Evolutionary conservation across 2,797 vertebrate genomes (phyloP).

Genomic region (Holocentrus rufus): DNA sequence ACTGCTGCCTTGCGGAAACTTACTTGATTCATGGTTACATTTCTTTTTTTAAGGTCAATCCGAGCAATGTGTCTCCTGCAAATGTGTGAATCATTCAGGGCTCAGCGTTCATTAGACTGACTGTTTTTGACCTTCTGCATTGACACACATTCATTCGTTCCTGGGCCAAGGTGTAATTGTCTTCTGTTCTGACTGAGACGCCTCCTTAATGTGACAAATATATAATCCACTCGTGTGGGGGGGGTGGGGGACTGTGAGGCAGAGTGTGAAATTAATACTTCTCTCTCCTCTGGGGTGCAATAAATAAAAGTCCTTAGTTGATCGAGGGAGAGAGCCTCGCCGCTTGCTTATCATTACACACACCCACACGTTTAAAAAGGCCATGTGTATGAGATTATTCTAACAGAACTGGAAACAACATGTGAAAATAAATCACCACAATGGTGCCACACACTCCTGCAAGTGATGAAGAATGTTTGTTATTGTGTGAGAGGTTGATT

Average conservation of each 20-base stretch:
- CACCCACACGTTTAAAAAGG: slow-evolving; percentile 58
- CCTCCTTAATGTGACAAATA: slow-evolving; percentile 67
- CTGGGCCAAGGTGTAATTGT: slow-evolving; percentile 66
- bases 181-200: slow-evolving; percentile 54
- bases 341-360: slow-evolving; percentile 59
- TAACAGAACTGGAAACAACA: slow-evolving; percentile 42
- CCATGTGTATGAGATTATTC: slow-evolving; percentile 44
- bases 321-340: slow-evolving; percentile 45
- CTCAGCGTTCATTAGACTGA: slow-evolving; percentile 42
- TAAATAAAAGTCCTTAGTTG: slow-evolving; percentile 68
- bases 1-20: neutral
- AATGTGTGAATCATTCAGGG: slow-evolving; percentile 16
- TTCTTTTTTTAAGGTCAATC: slow-evolving; percentile 3
- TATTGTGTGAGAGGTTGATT: slow-evolving; percentile 24
- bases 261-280: slow-evolving; percentile 78
- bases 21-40: neutral
- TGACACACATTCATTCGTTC: slow-evolving; percentile 58
- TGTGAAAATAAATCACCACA: slow-evolving; percentile 52
- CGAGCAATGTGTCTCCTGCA: slow-evolving; percentile 18
- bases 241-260: slow-evolving; percentile 62
- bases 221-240: slow-evolving; percentile 58
- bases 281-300: slow-evolving; percentile 58
- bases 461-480: slow-evolving; percentile 24
- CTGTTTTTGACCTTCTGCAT: slow-evolving; percentile 62
- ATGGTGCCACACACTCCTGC: slow-evolving; percentile 8